Conservation (phyloP, 2,797 vertebrate species). For the Paramormyrops hopkinsi region DNA sequence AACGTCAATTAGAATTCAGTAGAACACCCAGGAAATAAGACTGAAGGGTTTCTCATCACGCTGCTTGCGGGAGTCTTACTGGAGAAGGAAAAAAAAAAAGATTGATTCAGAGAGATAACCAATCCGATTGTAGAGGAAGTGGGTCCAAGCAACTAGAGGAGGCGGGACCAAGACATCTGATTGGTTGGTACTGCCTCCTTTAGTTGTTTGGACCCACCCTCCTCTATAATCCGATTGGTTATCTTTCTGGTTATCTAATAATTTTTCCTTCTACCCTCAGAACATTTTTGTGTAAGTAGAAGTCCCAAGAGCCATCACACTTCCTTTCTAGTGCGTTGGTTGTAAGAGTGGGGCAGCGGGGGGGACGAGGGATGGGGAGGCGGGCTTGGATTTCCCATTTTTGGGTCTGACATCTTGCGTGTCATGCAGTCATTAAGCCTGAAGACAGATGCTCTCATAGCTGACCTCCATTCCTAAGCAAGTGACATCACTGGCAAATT, state of each 20-base stretch:
- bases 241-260: too few species aligned
- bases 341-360: neutral
- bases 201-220: neutral
- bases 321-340: neutral
- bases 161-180: neutral
- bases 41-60: neutral
- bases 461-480: neutral
- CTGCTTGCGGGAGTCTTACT: neutral
- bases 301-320: neutral
- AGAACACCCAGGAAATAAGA: neutral
- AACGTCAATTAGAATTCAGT: neutral
- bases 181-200: neutral
- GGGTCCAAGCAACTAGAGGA: neutral
- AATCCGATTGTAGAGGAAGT: neutral
- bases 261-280: neutral
- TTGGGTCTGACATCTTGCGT: neutral
- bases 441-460: neutral
- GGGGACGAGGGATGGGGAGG: neutral
- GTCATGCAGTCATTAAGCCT: neutral
- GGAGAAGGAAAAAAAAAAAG: neutral
- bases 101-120: too few species aligned
- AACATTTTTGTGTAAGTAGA: neutral
- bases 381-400: neutral
- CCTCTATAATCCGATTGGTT: neutral
- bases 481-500: slow-evolving; percentile 15